Evolutionary conservation across 2,888 invertebrate genomes (phyloP), one percentile per base, ranked within the genome.

Genomic region (Torymus texanus): DNA sequence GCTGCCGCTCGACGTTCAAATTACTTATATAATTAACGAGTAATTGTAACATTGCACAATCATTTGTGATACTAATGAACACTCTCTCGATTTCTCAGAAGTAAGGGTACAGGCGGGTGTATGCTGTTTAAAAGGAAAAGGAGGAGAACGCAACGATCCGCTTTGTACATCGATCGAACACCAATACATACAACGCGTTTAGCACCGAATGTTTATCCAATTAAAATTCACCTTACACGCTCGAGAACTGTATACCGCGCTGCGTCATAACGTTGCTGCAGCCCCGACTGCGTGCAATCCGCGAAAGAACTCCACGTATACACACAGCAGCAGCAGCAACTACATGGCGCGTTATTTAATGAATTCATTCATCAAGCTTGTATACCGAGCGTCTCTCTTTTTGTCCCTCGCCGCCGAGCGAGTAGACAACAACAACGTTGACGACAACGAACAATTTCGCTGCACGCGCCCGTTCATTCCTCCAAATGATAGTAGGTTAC

Each of bases 21-120:
- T 75, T 59, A 29, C 70, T 80, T 80, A 77, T 73, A 41, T 76
- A 80, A 80, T 67, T 73, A 68, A 67, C 68, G 53, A 73, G n/a
- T 76, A 72, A 76, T 73, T 61, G 72, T 68, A 74, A 76, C 63
- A 62, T 73, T 76, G 66, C 68, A 72, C 55, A 65, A 76, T 80
- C 59, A 68, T 62, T 59, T 12, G 16, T 24, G 59, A 62, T 56
- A 68, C 51, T 75, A 67, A 78, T 78, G 51, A 65, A 72, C 50
- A 24, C 68, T 68, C 63, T 62, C 53, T 65, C 21, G 62, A 56
- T 63, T 75, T 68, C 53, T 59, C 14, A 50, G 53, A 70, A 78
- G 24, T 50, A 0, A 24, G 21, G 51, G 51, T 58, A 56, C n/a
- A 50, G 13, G 29, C 41, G 12, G 3, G 29, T 29, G 29, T 29